Evolutionary conservation across 2,888 invertebrate genomes (phyloP).

Genomic region (Thera britannica): DNA sequence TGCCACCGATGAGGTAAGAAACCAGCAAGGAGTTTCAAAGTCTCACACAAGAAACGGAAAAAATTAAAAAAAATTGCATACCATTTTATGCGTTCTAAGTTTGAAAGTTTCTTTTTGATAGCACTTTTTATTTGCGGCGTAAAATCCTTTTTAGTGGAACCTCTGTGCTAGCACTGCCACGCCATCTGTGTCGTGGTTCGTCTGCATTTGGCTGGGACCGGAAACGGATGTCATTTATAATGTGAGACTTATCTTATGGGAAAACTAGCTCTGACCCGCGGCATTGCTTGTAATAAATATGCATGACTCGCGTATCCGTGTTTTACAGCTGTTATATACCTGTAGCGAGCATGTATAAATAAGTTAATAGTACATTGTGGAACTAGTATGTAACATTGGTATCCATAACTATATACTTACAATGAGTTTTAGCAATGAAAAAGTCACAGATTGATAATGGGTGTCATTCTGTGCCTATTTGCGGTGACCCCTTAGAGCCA

Average conservation of each 20-base stretch:
- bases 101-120: no score
- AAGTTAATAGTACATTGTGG: no score
- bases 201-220: slow-evolving; percentile 32
- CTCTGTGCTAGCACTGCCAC: slow-evolving; percentile 4
- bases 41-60: not conserved
- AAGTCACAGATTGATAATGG: no score
- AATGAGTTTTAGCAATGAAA: no score
- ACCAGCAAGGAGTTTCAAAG: no score
- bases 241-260: slow-evolving; percentile 39
- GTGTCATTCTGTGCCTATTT: no score
- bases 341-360: slow-evolving; percentile 7
- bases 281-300: slow-evolving; percentile 34
- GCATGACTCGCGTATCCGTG: slow-evolving; percentile 25
- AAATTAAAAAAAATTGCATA: not conserved
- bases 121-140: not conserved
- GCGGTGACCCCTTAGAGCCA: no score
- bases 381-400: no score
- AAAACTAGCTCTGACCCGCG: slow-evolving; percentile 35
- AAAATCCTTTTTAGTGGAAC: not conserved
- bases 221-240: slow-evolving; percentile 63
- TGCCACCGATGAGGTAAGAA: no score
- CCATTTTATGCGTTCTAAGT: no score
- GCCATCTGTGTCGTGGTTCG: slow-evolving; percentile 25
- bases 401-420: no score
- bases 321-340: slow-evolving; percentile 1